These are phyloP conservation scores for Hormaphis cornu DNA, from an alignment of 1,140 invertebrate genomes.

Conservation along the genomic window DNA sequence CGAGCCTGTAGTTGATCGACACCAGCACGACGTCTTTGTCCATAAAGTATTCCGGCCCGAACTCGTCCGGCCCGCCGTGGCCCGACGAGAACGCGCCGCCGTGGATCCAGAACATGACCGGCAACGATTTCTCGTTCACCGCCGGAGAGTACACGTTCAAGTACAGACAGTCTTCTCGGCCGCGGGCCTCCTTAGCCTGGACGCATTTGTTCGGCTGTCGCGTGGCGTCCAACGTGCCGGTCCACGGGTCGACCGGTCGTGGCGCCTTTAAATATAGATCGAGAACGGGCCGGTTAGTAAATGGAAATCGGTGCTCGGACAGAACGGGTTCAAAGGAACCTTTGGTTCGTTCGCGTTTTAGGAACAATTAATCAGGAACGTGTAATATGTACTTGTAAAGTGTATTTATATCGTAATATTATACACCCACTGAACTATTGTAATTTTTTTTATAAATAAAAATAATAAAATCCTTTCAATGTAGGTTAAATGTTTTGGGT, in stretches of 20 bases:
- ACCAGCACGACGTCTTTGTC: conserved; percentile 45
- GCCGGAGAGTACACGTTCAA: conserved; percentile 44
- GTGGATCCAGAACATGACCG: conserved; percentile 50
- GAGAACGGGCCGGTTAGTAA: too few relatives aligned
- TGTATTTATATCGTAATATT: too few relatives aligned
- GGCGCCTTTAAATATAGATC: conserved; percentile 38
- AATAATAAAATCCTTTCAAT: too few relatives aligned
- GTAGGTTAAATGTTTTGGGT: too few relatives aligned
- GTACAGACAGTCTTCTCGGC: conserved; percentile 58
- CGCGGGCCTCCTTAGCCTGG: conserved; percentile 37
- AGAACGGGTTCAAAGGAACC: too few relatives aligned
- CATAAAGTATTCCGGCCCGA: conserved; percentile 42
- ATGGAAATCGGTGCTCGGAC: too few relatives aligned
- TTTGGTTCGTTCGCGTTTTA: too few relatives aligned
- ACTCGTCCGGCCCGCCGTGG: conserved; percentile 33
- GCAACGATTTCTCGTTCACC: conserved; percentile 35
- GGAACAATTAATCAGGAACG: too few relatives aligned
- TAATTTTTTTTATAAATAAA: too few relatives aligned
- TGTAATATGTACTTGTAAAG: too few relatives aligned
- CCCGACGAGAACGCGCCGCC: conserved; percentile 46
- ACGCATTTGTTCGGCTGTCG: conserved; percentile 43
- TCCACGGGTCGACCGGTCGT: conserved; percentile 42
- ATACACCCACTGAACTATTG: too few relatives aligned
- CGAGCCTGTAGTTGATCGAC: conserved; percentile 46
- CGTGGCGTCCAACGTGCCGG: conserved; percentile 43